Percentiles rank a stretch among this genome's conserved stretches.
phyloP scores from a whole-genome alignment of 2,888 invertebrate genomes.

The Tanypteryx hageni region DNA sequence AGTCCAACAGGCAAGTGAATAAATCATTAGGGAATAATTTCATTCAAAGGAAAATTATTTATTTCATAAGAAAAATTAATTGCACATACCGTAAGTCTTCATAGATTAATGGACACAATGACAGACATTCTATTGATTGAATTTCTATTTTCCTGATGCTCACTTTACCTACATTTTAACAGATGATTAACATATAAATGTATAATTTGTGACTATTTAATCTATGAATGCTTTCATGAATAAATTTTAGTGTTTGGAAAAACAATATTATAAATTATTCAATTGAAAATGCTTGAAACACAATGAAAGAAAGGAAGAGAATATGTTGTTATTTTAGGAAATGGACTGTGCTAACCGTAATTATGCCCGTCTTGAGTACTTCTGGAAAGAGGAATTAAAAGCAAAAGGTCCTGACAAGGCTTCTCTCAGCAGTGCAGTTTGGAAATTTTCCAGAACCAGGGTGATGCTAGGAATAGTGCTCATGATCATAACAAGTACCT shows the following conservation, averaged over 20 bases:
- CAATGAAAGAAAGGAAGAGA: too few relatives aligned
- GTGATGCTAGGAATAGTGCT: slow-evolving; percentile 29
- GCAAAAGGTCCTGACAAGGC: neutral
- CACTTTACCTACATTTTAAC: neutral
- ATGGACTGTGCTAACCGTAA: slow-evolving; percentile 47
- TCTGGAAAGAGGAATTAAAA: slow-evolving; percentile 56
- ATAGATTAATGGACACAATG: too few relatives aligned
- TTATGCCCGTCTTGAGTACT: slow-evolving; percentile 29
- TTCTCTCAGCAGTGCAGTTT: slow-evolving; percentile 40
- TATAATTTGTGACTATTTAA: neutral
- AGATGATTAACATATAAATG: neutral
- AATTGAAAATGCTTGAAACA: neutral
- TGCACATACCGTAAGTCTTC: too few relatives aligned
- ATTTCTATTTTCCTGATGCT: too few relatives aligned
- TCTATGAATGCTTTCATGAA: neutral
- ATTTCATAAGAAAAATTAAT: too few relatives aligned
- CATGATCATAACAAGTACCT: slow-evolving; percentile 30
- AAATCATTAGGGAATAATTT: too few relatives aligned
- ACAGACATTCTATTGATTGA: too few relatives aligned
- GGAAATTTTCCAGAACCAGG: slow-evolving; percentile 48
- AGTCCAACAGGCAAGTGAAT: too few relatives aligned
- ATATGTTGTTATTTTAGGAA: neutral
- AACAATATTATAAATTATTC: neutral
- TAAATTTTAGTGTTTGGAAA: neutral
- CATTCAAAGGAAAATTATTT: too few relatives aligned